Evolutionary conservation across 2,888 invertebrate genomes (phyloP), one percentile per base, ranked within the genome.

Genomic region (Pyrochroa serraticornis): DNA sequence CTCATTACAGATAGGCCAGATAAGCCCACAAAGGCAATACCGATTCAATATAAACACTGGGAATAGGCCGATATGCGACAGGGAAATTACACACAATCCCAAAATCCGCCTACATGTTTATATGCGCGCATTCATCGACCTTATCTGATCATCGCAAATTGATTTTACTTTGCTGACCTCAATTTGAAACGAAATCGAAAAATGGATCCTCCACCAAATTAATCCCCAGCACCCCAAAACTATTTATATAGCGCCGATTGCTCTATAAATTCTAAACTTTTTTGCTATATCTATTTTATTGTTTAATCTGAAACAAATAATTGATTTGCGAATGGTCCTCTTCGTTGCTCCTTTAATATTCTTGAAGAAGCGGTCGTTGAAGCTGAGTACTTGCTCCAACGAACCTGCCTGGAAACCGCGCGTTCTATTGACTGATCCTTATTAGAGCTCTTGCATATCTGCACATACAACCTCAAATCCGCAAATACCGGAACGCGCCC

Each of bases 1-100:
- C 78, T 79, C 79, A 79, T 79, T 79, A 79, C 78, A 77, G 79
- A 79, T 79, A 79, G 76, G 72, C 68, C 68, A 71, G 79, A 79
- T 79, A 79, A 79, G 76, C 78, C 71, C 75, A 76, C 77, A 79
- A 79, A 78, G 77, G 76, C 77, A 76, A 78, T 77, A 77, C 76
- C 76, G 76, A 77, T 78, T 77, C 77, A 75, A 78, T 78, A 78
- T 78, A 78, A 75, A 78, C 75, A 75, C 73, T 71, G 75, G 76
- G 70, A 71, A 75, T 73, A 69, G 75, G 68, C 66, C 71, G 70
- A 71, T 72, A 73, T 70, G 69, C 71, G 69, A 65, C 64, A 64
- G 72, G 74, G 75, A 73, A 75, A 74, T 74, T 74, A 71, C 72
- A 73, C 73, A 68, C 71, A 73, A 77, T 77, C 77, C 76, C 74